phyloP scores from a whole-genome alignment of 2,797 vertebrate species.

The Eulemur coronatus region DNA sequence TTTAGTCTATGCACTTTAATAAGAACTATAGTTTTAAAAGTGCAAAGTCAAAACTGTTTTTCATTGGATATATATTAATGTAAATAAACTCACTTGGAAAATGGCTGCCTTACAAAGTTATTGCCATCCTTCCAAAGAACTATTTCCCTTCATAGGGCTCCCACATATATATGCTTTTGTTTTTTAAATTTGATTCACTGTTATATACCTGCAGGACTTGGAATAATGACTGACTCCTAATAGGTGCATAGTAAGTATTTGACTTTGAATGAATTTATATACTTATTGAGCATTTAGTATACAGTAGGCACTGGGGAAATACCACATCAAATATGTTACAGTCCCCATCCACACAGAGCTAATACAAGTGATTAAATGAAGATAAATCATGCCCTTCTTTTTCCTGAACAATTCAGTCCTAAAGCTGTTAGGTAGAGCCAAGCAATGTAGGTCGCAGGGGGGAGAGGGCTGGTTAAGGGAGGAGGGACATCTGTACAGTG shows the following conservation, averaged over 20 bases:
- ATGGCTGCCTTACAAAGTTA: constrained; percentile 34
- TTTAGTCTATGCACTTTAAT: neutral
- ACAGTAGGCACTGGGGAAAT: neutral
- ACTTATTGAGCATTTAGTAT: neutral
- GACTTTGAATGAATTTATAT: neutral
- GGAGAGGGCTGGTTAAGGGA: accelerated
- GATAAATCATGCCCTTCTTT: neutral
- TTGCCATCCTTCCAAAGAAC: neutral
- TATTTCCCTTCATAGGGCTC: neutral
- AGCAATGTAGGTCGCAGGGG: neutral
- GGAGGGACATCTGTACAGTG: neutral
- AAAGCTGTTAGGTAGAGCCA: neutral
- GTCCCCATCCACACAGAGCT: neutral
- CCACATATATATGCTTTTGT: neutral
- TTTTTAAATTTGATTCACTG: neutral
- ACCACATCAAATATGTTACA: neutral
- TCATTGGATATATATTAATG: neutral
- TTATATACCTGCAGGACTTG: neutral
- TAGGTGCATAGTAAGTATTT: neutral
- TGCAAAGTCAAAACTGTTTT: neutral
- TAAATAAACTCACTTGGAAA: constrained; percentile 32
- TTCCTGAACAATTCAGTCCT: neutral
- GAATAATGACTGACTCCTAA: neutral
- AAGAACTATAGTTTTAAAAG: constrained; percentile 15
- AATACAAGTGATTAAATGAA: neutral